Conservation (phyloP, 1,140 invertebrate genomes). For the Micrasema minimum region DNA sequence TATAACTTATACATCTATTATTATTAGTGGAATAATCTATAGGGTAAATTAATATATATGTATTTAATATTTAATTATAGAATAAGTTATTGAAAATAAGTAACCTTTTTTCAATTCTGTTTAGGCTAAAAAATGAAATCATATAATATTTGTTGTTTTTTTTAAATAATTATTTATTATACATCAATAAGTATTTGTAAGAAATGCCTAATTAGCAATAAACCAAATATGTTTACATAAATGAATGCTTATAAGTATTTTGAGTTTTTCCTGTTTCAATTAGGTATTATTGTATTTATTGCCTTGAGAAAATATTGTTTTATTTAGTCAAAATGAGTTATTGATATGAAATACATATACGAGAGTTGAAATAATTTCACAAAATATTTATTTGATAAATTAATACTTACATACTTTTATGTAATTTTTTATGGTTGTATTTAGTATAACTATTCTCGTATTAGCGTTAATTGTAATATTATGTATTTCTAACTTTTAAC, state of each 20-base stretch:
- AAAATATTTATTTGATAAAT: constrained; percentile 15
- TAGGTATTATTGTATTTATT: no score
- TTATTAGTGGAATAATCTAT: constrained; percentile 46
- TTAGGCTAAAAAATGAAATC: constrained; percentile 21
- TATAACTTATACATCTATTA: constrained; percentile 44
- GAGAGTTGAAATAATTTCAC: constrained; percentile 5
- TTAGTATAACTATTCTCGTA: constrained; percentile 46
- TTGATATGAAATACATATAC: no score
- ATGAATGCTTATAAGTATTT: constrained; percentile 18
- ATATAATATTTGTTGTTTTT: constrained; percentile 31
- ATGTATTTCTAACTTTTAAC: constrained; percentile 49
- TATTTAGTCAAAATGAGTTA: constrained; percentile 16
- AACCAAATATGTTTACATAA: constrained; percentile 48
- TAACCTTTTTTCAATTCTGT: constrained; percentile 16
- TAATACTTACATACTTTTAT: constrained; percentile 40
- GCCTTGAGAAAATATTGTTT: background rate
- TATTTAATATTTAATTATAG: constrained; percentile 29
- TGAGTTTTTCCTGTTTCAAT: constrained; percentile 2
- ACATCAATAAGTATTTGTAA: constrained; percentile 41
- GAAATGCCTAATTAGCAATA: constrained; percentile 51
- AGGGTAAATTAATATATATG: constrained; percentile 47
- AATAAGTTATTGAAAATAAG: constrained; percentile 2
- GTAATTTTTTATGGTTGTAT: constrained; percentile 51
- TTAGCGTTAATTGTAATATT: constrained; percentile 41
- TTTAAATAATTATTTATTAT: constrained; percentile 50